These are phyloP conservation scores for Chrysina gloriosa DNA, from an alignment of 2,888 invertebrate species.

Conservation along the genomic window DNA sequence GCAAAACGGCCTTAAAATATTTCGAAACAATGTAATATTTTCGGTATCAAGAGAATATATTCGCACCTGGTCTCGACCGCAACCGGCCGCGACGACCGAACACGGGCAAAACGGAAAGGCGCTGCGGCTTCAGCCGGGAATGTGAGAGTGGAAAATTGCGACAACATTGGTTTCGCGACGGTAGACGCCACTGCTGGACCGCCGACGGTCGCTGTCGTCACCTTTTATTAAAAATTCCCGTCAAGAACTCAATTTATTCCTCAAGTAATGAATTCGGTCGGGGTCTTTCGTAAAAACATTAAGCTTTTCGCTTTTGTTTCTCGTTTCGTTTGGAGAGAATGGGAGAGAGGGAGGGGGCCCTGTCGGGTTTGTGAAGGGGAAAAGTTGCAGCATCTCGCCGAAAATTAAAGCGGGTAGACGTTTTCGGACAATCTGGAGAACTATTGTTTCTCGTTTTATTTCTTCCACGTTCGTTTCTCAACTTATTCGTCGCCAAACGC, in stretches of 20 bases:
- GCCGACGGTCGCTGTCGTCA: neutral
- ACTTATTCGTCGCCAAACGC: neutral
- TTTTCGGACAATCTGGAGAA: neutral
- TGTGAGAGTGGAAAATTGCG: slow-evolving; percentile 10
- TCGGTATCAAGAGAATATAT: slow-evolving; percentile 22
- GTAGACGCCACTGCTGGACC: neutral
- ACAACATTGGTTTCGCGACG: neutral
- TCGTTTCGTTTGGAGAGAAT: slow-evolving; percentile 1
- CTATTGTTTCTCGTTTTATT: slow-evolving; percentile 7
- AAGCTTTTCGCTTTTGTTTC: slow-evolving; percentile 26
- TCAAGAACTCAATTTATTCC: slow-evolving; percentile 37
- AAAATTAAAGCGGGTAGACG: slow-evolving; percentile 18
- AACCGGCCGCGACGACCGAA: neutral
- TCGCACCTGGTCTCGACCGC: slow-evolving; percentile 12
- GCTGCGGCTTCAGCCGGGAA: neutral
- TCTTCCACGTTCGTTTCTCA: neutral
- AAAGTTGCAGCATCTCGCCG: neutral
- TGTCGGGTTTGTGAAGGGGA: neutral
- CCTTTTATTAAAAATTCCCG: slow-evolving; percentile 37
- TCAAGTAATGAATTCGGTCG: slow-evolving; percentile 29
- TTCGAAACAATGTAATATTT: slow-evolving; percentile 33
- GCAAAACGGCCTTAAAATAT: slow-evolving; percentile 19
- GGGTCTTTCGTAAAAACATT: slow-evolving; percentile 30
- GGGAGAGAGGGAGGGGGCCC: neutral
- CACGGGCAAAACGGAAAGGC: neutral